Evolutionary conservation across 1,140 invertebrate genomes (phyloP), one percentile per base, ranked within the genome.

Genomic region (Musca vetustissima): DNA sequence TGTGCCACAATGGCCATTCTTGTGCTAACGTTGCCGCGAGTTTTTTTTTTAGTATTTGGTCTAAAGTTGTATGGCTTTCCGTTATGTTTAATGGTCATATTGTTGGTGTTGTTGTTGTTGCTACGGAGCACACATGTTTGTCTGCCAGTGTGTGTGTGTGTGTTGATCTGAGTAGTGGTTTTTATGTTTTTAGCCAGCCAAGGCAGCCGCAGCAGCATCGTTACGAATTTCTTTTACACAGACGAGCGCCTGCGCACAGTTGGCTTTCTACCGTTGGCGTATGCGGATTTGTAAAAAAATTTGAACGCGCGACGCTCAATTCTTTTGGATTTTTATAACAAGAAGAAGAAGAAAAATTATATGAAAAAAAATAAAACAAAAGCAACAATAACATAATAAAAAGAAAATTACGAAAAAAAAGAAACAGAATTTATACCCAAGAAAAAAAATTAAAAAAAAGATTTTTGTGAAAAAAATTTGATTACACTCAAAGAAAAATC

Each of bases 191-290:
- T 17, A 64, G 8, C 7, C n/a, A 25, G 17, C 67, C 6, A 43
- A 43, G 32, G 64, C 49, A 50, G 19, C 6, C 14, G 21, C 64
- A 24, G 64, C 65, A 49, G 43, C 66, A 61, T 67, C 48, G 69
- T 68, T 67, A 43, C 49, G 66, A 64, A 65, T 71, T 71, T 71
- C 70, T 65, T 71, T 71, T 76, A 36, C 57, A 61, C 36, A 61
- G 36, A 28, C 69, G 73, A 74, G 78, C 78, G 78, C 78, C 78
- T 77, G 78, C 78, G 78, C 78, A 80, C 78, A 80, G 78, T 80
- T 78, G 76, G 78, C 76, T 80, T 80, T 80, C 78, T 80, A 80
- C 76, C 78, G 73, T 80, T 73, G 75, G 75, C 75, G 78, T 80
- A 77, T 80, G 73, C 78, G 78, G 78, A 80, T 78, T 80, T 78